Conservation (phyloP, 2,888 invertebrate genomes). For the Thysanoteuthis rhombus region DNA sequence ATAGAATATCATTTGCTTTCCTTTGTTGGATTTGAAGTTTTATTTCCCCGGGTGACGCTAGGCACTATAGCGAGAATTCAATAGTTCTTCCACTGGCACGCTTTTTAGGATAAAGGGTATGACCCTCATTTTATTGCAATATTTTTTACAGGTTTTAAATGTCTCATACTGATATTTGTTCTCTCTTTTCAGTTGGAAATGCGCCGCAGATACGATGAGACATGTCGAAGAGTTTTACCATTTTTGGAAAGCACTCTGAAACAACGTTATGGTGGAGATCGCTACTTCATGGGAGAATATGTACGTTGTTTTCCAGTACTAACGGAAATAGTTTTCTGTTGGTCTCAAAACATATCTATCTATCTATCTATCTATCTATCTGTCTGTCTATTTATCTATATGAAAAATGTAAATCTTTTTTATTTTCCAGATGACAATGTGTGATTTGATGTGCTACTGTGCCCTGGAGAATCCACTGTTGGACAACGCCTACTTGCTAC, state of each 20-base stretch:
- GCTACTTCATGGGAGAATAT: neutral
- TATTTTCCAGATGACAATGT: neutral
- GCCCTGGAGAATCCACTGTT: neutral
- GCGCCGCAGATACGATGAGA: neutral
- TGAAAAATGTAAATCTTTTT: too few relatives aligned
- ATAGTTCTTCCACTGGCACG: too few relatives aligned
- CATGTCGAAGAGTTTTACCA: neutral
- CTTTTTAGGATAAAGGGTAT: too few relatives aligned
- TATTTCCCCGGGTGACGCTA: too few relatives aligned
- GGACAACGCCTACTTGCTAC: neutral
- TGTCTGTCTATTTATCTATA: neutral
- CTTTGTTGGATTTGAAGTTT: too few relatives aligned
- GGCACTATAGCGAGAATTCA: too few relatives aligned
- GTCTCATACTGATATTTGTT: neutral
- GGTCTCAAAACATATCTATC: too few relatives aligned
- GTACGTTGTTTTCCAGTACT: neutral
- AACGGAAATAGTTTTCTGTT: too few relatives aligned
- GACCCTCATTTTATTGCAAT: too few relatives aligned
- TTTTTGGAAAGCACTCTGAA: neutral
- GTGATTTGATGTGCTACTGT: neutral
- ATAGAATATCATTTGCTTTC: too few relatives aligned
- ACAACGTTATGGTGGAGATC: neutral
- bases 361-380: neutral
- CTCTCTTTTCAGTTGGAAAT: neutral
- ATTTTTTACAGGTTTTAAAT: neutral